phyloP scores from a whole-genome alignment of 2,797 vertebrate genomes.

The Rhodeus uyekii region DNA sequence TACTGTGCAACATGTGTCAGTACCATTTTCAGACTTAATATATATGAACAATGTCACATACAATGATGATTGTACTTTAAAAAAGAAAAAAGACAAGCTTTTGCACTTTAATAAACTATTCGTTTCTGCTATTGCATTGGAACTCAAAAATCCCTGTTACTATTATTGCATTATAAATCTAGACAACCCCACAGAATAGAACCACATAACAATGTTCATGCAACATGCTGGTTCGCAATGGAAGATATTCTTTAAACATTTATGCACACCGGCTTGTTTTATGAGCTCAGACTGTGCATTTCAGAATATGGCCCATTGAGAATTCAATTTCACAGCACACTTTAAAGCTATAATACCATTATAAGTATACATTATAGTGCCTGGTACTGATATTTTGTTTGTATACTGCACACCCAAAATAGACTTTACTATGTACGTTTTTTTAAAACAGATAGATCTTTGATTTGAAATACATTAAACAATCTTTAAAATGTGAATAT shows the following conservation, averaged over 20 bases:
- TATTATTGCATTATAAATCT: conserved; percentile 32
- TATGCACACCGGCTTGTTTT: background rate
- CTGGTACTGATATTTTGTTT: background rate
- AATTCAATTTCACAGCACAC: background rate
- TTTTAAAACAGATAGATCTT: conserved; percentile 3
- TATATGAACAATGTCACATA: conserved; percentile 8
- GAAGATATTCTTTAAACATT: conserved; percentile 20
- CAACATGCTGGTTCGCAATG: background rate
- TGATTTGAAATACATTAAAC: background rate
- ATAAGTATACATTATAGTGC: background rate
- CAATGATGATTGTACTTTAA: conserved; percentile 10
- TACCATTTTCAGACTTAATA: conserved; percentile 10
- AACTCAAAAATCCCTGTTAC: background rate
- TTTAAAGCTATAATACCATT: conserved; percentile 5
- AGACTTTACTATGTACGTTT: background rate
- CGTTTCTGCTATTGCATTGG: conserved; percentile 16
- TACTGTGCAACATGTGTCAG: background rate
- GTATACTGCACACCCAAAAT: conserved; percentile 13
- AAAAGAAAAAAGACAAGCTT: conserved; percentile 1
- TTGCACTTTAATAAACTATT: background rate
- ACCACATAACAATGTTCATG: conserved; percentile 3
- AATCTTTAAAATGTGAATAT: background rate
- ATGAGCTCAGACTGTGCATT: conserved; percentile 4
- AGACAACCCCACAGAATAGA: conserved; percentile 3
- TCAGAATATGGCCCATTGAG: conserved; percentile 1